phyloP scores from a whole-genome alignment of 1,140 invertebrate genomes.

The Rhopalosiphum maidis region DNA sequence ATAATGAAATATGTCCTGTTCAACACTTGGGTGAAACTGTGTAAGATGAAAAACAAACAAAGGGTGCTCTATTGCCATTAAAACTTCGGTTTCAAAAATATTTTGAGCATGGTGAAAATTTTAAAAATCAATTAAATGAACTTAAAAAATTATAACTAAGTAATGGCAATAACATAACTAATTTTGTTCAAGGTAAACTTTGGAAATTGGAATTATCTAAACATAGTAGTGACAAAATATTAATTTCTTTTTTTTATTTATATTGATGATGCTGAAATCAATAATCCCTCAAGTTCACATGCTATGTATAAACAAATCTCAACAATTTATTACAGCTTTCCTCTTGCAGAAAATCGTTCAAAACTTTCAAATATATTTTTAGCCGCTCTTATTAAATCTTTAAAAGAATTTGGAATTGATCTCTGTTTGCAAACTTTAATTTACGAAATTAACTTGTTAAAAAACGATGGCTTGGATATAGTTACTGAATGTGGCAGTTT shows the following conservation, averaged over 20 bases:
- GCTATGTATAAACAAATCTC: neutral
- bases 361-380: too few species aligned
- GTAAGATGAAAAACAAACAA: neutral
- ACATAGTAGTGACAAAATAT: neutral
- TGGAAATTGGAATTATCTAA: neutral
- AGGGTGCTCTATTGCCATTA: neutral
- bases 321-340: neutral
- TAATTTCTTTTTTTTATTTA: neutral
- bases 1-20: slow-evolving; percentile 8
- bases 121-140: neutral
- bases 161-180: neutral
- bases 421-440: too few species aligned
- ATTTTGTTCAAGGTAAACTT: neutral
- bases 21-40: neutral
- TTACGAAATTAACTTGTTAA: too few species aligned
- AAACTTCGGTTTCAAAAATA: neutral
- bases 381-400: too few species aligned
- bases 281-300: neutral
- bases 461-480: too few species aligned
- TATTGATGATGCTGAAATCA: neutral
- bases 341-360: too few species aligned
- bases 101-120: neutral
- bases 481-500: too few species aligned
- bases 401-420: too few species aligned
- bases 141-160: neutral